Conservation (phyloP, 1,140 invertebrate genomes). For the Diprion similis region DNA sequence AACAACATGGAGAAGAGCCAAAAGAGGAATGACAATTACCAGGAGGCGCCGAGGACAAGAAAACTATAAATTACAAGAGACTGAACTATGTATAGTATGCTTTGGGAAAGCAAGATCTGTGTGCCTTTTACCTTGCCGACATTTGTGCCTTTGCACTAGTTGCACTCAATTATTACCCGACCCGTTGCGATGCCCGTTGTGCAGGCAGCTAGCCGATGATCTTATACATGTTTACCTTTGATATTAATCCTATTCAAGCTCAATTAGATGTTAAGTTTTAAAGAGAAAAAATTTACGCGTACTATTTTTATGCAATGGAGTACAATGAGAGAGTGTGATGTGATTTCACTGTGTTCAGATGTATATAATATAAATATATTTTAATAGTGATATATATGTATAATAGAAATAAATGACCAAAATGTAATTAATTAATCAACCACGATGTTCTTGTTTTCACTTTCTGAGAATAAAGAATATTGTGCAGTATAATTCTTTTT, state of each 20-base stretch:
- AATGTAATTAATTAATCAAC: no score
- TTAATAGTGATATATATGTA: background rate
- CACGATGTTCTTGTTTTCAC: no score
- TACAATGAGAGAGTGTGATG: background rate
- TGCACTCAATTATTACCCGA: constrained; percentile 12
- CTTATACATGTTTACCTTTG: constrained; percentile 19
- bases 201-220: constrained; percentile 11
- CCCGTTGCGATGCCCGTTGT: constrained; percentile 11
- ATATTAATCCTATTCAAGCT: background rate
- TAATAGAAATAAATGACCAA: no score
- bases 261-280: background rate
- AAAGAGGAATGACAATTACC: background rate
- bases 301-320: constrained; percentile 7
- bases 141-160: constrained; percentile 19
- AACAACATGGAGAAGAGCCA: background rate
- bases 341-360: constrained; percentile 12
- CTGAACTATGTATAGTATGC: constrained; percentile 23
- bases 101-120: constrained; percentile 13
- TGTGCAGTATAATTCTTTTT: no score
- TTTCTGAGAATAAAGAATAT: no score
- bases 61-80: constrained; percentile 7
- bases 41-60: background rate
- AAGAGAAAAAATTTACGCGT: background rate
- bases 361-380: background rate
- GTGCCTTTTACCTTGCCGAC: constrained; percentile 23